Percentiles rank a stretch among this genome's conserved stretches.
These are phyloP conservation scores for Oceanodroma tethys DNA, from an alignment of 2,113 vertebrate species.

Conservation along the genomic window DNA sequence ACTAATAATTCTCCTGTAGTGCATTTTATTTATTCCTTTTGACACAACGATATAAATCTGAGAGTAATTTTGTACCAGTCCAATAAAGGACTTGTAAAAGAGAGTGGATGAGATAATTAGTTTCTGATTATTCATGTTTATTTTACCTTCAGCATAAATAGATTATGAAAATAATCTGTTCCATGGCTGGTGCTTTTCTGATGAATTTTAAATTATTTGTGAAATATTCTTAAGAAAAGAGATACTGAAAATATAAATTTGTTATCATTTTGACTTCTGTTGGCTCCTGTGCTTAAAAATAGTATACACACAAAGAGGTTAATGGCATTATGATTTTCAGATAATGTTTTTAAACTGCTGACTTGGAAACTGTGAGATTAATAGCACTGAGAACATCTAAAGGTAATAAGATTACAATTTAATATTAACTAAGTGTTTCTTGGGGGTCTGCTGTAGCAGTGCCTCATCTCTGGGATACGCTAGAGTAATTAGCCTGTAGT, in stretches of 20 bases:
- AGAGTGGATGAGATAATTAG: not conserved
- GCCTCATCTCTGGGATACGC: not conserved
- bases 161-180: not conserved
- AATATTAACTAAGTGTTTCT: conserved; percentile 27
- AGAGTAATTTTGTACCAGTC: not conserved
- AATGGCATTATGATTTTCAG: not conserved
- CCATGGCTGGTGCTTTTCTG: not conserved
- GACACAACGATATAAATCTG: not conserved
- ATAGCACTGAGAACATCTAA: conserved; percentile 1
- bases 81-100: not conserved
- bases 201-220: not conserved
- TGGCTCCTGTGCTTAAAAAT: not conserved
- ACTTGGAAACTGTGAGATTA: conserved; percentile 34
- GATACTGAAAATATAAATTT: not conserved
- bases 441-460: not conserved
- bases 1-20: not conserved
- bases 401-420: conserved; percentile 42
- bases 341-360: conserved; percentile 26
- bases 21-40: not conserved
- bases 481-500: conserved; percentile 40
- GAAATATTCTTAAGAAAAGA: not conserved
- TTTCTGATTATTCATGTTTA: not conserved
- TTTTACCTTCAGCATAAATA: not conserved
- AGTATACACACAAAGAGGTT: not conserved
- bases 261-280: not conserved